These are phyloP conservation scores for Leucozona laternaria DNA, from an alignment of 2,888 invertebrate genomes.

Conservation along the genomic window DNA sequence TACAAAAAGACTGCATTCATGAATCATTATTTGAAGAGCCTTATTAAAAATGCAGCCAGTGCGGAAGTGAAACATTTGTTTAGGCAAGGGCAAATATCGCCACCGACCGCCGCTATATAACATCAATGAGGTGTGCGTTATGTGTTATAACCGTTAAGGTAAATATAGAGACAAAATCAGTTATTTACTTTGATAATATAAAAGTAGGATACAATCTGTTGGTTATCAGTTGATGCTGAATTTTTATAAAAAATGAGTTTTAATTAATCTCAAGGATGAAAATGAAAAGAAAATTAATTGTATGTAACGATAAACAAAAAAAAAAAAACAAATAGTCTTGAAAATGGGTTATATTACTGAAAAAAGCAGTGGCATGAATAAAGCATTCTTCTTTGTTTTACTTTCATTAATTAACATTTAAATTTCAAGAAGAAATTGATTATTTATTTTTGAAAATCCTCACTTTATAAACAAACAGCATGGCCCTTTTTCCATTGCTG, in stretches of 20 bases:
- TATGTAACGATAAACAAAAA: not conserved
- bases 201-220: not conserved
- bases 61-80: slow-evolving; percentile 20
- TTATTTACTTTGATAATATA: not conserved
- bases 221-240: not conserved
- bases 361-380: too few relatives aligned
- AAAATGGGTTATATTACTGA: too few relatives aligned
- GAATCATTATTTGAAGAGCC: slow-evolving; percentile 40
- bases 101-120: not conserved
- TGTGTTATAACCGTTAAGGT: not conserved
- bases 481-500: too few relatives aligned
- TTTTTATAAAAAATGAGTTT: not conserved
- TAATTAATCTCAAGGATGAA: not conserved
- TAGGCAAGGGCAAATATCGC: not conserved
- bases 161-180: not conserved
- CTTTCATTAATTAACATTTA: not conserved
- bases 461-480: too few relatives aligned
- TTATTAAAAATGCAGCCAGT: slow-evolving; percentile 10
- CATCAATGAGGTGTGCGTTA: not conserved
- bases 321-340: not conserved
- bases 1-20: slow-evolving; percentile 12
- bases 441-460: too few relatives aligned
- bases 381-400: not conserved
- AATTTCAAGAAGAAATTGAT: too few relatives aligned
- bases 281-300: not conserved